A percentile compares a stretch with the other conserved stretches of the same genome.
These are phyloP conservation scores for Anseranas semipalmata DNA, from an alignment of 2,113 vertebrate genomes.

Conservation along the genomic window DNA sequence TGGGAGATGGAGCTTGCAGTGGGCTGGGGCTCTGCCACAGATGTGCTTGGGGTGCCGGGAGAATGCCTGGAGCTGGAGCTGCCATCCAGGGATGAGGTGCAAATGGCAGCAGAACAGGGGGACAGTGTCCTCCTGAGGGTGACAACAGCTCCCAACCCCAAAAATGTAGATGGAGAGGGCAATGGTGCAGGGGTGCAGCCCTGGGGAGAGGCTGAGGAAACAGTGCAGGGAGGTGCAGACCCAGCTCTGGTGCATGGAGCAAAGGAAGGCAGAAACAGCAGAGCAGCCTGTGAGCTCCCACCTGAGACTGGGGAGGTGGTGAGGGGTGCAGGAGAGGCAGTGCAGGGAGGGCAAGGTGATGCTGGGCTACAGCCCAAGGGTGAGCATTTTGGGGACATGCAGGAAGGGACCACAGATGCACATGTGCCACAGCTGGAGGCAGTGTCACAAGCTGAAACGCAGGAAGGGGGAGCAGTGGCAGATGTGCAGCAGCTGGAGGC, in stretches of 20 bases:
- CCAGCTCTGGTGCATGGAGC: background rate
- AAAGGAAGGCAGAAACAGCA: background rate
- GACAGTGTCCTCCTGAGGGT: background rate
- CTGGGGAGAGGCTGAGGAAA: background rate
- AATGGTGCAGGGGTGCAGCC: rapidly evolving
- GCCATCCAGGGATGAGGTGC: background rate
- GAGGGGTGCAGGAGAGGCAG: background rate
- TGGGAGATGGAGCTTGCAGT: background rate
- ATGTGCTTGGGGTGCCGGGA: background rate
- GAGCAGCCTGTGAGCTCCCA: background rate
- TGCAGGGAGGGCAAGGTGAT: background rate
- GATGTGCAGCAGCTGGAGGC: background rate
- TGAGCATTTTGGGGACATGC: background rate
- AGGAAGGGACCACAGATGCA: rapidly evolving
- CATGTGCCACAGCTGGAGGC: rapidly evolving
- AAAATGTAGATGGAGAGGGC: rapidly evolving
- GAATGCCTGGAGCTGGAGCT: background rate
- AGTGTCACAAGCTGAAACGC: rapidly evolving
- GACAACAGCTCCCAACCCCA: background rate
- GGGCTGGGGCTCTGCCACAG: background rate
- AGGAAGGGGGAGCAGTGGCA: background rate
- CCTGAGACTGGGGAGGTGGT: background rate
- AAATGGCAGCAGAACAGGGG: background rate
- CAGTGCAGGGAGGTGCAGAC: background rate
- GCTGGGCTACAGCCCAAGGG: too few relatives aligned